Evolutionary conservation across 2,113 vertebrate genomes (phyloP).

Genomic region (Anarrhichthys ocellatus): DNA sequence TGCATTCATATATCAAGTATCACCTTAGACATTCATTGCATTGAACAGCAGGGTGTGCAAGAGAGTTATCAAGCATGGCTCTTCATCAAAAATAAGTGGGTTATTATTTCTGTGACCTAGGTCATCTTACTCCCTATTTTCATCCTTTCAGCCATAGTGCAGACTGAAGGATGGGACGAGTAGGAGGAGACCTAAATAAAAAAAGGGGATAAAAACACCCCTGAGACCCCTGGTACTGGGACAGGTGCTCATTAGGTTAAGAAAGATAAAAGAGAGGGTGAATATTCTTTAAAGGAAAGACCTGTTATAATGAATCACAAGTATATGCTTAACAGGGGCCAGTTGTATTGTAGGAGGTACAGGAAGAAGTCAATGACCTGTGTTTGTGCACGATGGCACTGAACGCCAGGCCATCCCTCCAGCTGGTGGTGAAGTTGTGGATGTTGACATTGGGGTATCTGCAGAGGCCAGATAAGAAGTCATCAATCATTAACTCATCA

Average conservation of each 20-base stretch:
- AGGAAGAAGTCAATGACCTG: slow-evolving; percentile 84
- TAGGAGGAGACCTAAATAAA: slow-evolving; percentile 55
- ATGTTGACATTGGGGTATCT: slow-evolving; percentile 96
- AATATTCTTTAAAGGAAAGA: slow-evolving; percentile 17
- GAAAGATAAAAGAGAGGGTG: not conserved
- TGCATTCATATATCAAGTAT: slow-evolving; percentile 20
- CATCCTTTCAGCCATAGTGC: slow-evolving; percentile 57
- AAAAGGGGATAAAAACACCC: slow-evolving; percentile 42
- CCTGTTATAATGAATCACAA: not conserved
- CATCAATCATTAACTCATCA: slow-evolving; percentile 69
- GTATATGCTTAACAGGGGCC: not conserved
- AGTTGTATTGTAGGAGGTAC: slow-evolving; percentile 10
- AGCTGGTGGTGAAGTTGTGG: slow-evolving; percentile 96
- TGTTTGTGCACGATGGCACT: slow-evolving; percentile 96
- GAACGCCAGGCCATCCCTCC: slow-evolving; percentile 95
- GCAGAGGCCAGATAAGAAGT: slow-evolving; percentile 56
- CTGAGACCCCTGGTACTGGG: slow-evolving; percentile 17
- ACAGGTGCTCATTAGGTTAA: slow-evolving; percentile 29
- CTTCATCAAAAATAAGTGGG: slow-evolving; percentile 62
- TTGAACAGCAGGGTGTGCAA: slow-evolving; percentile 66
- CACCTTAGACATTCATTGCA: slow-evolving; percentile 13
- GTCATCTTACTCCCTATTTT: slow-evolving; percentile 72
- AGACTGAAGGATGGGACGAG: slow-evolving; percentile 46
- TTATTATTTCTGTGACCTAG: slow-evolving; percentile 80
- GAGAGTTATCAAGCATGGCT: slow-evolving; percentile 36